Base-by-base conservation (phyloP, 2,888 invertebrate genomes). In the Nebria brevicollis region DNA sequence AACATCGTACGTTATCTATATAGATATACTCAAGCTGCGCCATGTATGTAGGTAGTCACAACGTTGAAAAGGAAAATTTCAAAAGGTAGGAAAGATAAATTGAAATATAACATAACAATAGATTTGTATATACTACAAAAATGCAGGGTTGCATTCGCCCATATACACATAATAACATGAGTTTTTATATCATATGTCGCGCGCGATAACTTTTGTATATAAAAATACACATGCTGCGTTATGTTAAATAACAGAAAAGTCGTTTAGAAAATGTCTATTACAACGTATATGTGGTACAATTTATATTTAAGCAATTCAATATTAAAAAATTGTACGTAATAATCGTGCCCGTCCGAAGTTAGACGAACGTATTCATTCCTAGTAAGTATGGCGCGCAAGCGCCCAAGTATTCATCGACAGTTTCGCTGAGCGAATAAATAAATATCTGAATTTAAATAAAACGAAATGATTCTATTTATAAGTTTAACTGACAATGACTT, bases 21-120 rank as follows among this genome's bases (percentile, higher is more conserved):
- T 54, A 54, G 54, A 54, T 13, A 54, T 54, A 54, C 54, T 54
- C 54, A 54, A 54, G 54, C 54, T 54, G 4, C 70, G 13, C 70
- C 26, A 70, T 70, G 15, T 20, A n/a, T 15, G 15, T 25, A 20
- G 68, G 26, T 11, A 68, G 10, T 20, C 68, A 70, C 70, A 7
- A 54, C 54, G 26, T 26, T 70, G 70, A 70, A 70, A 68, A 34
- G 34, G 26, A 70, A 26, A 25, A 70, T 70, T 70, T 34, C 70
- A 70, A 70, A 70, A 70, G 70, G 70, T 26, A 70, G 25, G 70
- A 70, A 66, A 70, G 70, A 70, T 70, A 70, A 70, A 70, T 20
- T 70, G 70, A 70, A 26, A 70, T 70, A 25, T 70, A 70, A 26
- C 70, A 25, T 34, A 54, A 70, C 70, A 70, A 70, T 70, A 20